Evolutionary conservation across 2,113 vertebrate genomes (phyloP), one percentile per base, ranked within the genome.

Genomic region (Oxyruncus cristatus): DNA sequence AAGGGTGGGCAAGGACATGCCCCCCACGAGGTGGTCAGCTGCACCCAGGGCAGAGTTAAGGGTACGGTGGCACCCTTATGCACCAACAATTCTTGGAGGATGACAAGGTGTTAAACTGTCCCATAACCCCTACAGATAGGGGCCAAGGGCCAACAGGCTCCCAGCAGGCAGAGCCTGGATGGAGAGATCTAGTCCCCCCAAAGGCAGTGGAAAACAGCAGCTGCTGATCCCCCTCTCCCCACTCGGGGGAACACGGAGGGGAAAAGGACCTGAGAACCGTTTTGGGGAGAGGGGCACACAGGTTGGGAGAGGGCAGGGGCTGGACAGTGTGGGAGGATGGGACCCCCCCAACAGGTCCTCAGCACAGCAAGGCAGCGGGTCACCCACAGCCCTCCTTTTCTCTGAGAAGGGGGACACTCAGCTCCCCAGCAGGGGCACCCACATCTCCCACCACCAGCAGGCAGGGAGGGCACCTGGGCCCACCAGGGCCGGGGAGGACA

Each of bases 201-300:
- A 82, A 94, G 89, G 93, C 95, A 96, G 93, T 91, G 95, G 73
- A 93, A 95, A 93, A 85, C 93, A 95, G 95, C 93, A 91, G 77
- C 77, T 85, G 92, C 84, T 81, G 87, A 81, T 35, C 33, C 67
- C 67, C 37, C 6, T 30, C 26, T 44, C 89, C 87, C 89, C 72
- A 37, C 4, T 21, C 0, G 0, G 23, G 62, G 46, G 47, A 4
- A 80, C 62, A 63, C 1, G 0, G 92, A 63, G 83, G 79, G 39
- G 59, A 85, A 66, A 86, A 93, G 94, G 96, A 95, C 95, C 94
- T 95, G 94, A 97, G 96, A 96, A 95, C 95, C 42, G 11, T 94
- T 79, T 58, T 0, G 12, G 47, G 53, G n/a, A 84, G 30, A 22
- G 47, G 23, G 23, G 32, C 9, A 61, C 1, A 5, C 9, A 35